phyloP scores from a whole-genome alignment of 2,888 invertebrate genomes.

The Ceriagrion tenellum region DNA sequence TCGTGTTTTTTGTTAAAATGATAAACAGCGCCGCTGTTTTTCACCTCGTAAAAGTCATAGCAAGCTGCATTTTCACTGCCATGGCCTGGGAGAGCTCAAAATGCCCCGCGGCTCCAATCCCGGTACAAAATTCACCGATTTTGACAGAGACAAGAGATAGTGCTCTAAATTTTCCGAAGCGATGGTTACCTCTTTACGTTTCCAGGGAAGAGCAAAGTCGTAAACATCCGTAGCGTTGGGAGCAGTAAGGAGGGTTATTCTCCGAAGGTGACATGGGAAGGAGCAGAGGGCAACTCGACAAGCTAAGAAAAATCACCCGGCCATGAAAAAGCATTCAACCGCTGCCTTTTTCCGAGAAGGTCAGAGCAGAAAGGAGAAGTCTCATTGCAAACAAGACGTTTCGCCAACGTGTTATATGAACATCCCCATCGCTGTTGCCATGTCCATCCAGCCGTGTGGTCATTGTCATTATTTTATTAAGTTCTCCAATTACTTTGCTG shows the following conservation, averaged over 20 bases:
- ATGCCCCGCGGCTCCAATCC: not conserved
- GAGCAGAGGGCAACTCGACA: no score
- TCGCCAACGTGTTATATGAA: no score
- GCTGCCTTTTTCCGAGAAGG: no score
- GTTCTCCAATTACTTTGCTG: no score
- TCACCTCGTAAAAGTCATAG: not conserved
- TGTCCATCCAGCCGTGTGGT: no score
- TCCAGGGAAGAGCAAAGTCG: not conserved
- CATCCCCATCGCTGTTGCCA: no score
- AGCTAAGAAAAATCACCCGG: no score
- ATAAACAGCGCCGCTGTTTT: not conserved
- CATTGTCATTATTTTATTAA: no score
- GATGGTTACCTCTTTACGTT: not conserved
- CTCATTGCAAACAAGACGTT: no score
- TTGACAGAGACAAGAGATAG: not conserved
- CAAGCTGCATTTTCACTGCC: not conserved
- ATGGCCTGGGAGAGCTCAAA: not conserved
- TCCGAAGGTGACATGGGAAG: no score
- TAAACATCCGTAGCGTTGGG: not conserved
- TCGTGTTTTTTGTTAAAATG: not conserved
- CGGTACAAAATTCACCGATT: not conserved
- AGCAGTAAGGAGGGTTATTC: not conserved
- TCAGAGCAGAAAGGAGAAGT: no score
- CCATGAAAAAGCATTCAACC: no score
- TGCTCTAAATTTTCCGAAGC: not conserved